Conservation (phyloP, 2,888 invertebrate species). For the Tetropium fuscum region DNA sequence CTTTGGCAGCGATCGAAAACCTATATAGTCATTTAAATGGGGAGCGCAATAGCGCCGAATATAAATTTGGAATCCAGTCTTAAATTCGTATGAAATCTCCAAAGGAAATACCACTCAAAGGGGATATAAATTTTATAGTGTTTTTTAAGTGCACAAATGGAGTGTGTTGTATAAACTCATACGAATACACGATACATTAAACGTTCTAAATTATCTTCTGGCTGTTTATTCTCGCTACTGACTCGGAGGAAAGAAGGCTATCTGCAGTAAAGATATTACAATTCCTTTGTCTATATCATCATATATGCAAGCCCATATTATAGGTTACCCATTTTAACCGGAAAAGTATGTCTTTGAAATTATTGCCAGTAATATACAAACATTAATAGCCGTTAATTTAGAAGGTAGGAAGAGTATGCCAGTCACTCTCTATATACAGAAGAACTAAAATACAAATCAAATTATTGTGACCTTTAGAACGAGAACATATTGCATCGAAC, state of each 20-base stretch:
- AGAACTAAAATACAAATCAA: too few species aligned
- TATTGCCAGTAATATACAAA: too few species aligned
- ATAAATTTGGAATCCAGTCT: constrained; percentile 13
- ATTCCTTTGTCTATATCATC: constrained; percentile 67
- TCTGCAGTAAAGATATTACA: constrained; percentile 59
- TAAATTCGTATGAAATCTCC: constrained; percentile 18
- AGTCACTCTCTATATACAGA: too few species aligned
- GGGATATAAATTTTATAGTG: constrained; percentile 17
- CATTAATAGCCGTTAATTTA: too few species aligned
- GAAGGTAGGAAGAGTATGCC: too few species aligned
- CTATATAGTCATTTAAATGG: constrained; percentile 11
- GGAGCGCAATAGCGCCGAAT: constrained; percentile 13
- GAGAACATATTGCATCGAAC: too few species aligned
- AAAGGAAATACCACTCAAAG: constrained; percentile 10
- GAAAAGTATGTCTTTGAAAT: too few species aligned
- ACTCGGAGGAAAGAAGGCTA: constrained; percentile 17
- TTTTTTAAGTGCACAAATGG: constrained; percentile 9
- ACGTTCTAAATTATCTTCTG: constrained; percentile 60
- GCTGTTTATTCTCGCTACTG: constrained; percentile 50
- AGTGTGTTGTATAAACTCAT: constrained; percentile 10
- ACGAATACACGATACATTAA: constrained; percentile 45
- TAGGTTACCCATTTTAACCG: too few species aligned
- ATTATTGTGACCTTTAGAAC: too few species aligned
- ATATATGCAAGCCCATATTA: constrained; percentile 67
- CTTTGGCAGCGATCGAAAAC: constrained; percentile 8